Evolutionary conservation across 30 jellyfish, hydroid and myxozoan species (phyloP).

Genomic region (Aurelia aurita complex sp. Pacific): DNA sequence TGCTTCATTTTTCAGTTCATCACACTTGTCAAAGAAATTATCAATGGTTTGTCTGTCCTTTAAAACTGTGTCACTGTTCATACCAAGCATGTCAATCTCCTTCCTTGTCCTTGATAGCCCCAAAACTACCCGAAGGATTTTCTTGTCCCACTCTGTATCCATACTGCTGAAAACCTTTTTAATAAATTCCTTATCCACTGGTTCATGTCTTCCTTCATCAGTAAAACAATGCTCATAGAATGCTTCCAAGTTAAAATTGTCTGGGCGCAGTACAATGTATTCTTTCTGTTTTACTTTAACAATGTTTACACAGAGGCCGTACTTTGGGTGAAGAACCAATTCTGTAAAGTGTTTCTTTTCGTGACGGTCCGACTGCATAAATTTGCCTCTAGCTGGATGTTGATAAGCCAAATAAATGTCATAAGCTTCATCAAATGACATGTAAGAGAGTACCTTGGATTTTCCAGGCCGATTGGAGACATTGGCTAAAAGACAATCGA

Average conservation of each 20-base stretch:
- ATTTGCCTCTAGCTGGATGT: conserved; percentile 8
- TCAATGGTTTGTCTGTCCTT: neutral
- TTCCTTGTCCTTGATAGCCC: neutral
- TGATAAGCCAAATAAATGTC: conserved; percentile 32
- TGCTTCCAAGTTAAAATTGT: conserved; percentile 13
- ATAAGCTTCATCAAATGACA: conserved; percentile 22
- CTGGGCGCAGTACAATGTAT: conserved; percentile 32
- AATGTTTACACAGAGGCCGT: conserved; percentile 35
- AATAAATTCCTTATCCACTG: conserved; percentile 5
- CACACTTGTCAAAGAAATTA: conserved; percentile 12
- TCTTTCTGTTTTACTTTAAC: conserved; percentile 9
- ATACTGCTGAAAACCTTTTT: conserved; percentile 13
- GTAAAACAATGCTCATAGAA: conserved; percentile 18
- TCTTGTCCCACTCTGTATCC: conserved; percentile 43
- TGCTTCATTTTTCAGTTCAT: conserved; percentile 13
- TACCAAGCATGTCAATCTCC: neutral
- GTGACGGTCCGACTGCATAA: conserved; percentile 32
- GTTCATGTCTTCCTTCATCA: conserved; percentile 12
- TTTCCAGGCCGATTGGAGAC: conserved; percentile 20
- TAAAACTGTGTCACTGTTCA: neutral
- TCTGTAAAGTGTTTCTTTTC: conserved; percentile 40
- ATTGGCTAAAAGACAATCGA: conserved; percentile 37
- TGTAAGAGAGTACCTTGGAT: conserved; percentile 23
- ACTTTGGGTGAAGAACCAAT: conserved; percentile 31
- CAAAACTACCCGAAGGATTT: neutral